These are phyloP conservation scores for Calypte anna DNA, from an alignment of 2,113 vertebrate species.

Conservation along the genomic window DNA sequence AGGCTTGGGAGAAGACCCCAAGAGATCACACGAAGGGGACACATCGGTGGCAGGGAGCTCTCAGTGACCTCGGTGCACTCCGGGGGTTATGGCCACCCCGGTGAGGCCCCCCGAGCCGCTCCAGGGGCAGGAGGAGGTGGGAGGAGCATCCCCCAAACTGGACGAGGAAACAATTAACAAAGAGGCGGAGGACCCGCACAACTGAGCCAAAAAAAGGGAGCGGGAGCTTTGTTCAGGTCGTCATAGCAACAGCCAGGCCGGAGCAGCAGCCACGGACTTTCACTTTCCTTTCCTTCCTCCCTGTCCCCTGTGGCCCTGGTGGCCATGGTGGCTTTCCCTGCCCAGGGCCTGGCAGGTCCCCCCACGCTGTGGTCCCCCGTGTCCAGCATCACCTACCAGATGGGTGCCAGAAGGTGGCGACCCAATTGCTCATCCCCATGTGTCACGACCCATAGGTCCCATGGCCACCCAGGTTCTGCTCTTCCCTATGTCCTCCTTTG, in stretches of 20 bases:
- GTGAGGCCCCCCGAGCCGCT: background rate
- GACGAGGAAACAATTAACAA: slow-evolving; percentile 89
- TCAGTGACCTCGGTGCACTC: accelerated
- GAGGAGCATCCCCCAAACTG: slow-evolving; percentile 61
- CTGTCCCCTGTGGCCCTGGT: background rate
- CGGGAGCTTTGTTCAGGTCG: slow-evolving; percentile 90
- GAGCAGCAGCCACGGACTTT: slow-evolving; percentile 66
- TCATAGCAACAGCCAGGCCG: slow-evolving; percentile 86
- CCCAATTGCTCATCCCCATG: background rate
- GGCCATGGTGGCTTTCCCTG: background rate
- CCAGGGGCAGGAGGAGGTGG: slow-evolving; percentile 16
- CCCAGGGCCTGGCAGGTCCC: accelerated
- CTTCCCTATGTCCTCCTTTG: background rate
- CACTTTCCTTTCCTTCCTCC: slow-evolving; percentile 73
- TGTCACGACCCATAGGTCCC: background rate
- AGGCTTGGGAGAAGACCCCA: background rate
- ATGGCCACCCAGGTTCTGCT: background rate
- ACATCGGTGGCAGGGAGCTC: background rate
- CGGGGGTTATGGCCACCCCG: background rate
- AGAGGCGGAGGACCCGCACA: slow-evolving; percentile 80
- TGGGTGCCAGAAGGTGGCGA: background rate
- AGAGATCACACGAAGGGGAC: background rate
- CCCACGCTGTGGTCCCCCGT: accelerated
- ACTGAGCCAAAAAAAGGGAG: slow-evolving; percentile 91
- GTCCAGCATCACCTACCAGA: background rate